phyloP scores from a whole-genome alignment of 2,113 vertebrate species.

The Pseudorasbora parva region DNA sequence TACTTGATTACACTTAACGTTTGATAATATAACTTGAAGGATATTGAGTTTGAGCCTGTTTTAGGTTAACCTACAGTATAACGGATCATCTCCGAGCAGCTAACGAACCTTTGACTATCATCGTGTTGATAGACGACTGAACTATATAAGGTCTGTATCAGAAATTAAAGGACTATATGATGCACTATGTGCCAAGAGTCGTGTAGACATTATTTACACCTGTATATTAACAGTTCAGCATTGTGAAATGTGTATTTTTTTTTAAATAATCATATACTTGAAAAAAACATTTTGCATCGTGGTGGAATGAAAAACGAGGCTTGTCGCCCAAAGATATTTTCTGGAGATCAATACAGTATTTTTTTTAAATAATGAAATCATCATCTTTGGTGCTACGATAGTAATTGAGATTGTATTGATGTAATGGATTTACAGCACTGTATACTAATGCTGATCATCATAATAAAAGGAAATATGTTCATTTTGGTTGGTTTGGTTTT shows the following conservation, averaged over 20 bases:
- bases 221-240: conserved; percentile 69
- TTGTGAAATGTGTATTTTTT: conserved; percentile 74
- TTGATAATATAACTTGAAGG: background rate
- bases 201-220: conserved; percentile 56
- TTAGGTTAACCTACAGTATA: conserved; percentile 58
- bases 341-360: conserved; percentile 56
- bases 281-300: conserved; percentile 70
- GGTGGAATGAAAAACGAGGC: conserved; percentile 63
- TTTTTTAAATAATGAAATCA: conserved; percentile 60
- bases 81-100: conserved; percentile 71
- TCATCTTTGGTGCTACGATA: conserved; percentile 73
- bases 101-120: conserved; percentile 72
- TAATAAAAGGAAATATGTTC: conserved; percentile 74
- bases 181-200: conserved; percentile 88
- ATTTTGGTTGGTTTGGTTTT: conserved; percentile 63
- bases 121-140: conserved; percentile 73
- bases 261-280: conserved; percentile 80
- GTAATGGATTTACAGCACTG: conserved; percentile 65
- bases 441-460: conserved; percentile 73
- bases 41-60: conserved; percentile 65
- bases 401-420: conserved; percentile 47
- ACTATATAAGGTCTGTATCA: conserved; percentile 90
- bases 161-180: conserved; percentile 82
- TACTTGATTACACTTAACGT: background rate
- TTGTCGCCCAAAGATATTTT: conserved; percentile 79